Evolutionary conservation across 2,113 vertebrate genomes (phyloP).

Genomic region (Serilophus lunatus): DNA sequence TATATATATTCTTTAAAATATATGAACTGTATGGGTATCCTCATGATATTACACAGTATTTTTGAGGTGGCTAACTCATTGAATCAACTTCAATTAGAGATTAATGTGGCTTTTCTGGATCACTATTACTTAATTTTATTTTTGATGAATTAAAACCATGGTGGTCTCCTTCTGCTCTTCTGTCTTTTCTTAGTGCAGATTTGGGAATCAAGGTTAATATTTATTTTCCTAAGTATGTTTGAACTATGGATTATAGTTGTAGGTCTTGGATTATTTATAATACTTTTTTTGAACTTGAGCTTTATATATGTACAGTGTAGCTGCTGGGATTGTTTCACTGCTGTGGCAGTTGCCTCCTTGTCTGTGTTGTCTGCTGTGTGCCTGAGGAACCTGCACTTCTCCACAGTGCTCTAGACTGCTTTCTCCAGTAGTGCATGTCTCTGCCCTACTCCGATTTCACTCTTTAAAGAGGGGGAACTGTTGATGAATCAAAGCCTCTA

Average conservation of each 20-base stretch:
- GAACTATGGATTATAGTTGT: not conserved
- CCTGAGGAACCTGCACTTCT: not conserved
- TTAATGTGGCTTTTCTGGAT: not conserved
- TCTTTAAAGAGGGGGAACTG: not conserved
- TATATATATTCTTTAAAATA: not conserved
- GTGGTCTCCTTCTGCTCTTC: not conserved
- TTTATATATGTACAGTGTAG: not conserved
- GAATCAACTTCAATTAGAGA: not conserved
- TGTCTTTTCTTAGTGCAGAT: not conserved
- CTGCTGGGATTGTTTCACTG: not conserved
- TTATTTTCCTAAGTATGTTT: not conserved
- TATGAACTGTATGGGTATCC: not conserved
- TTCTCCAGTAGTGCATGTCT: not conserved
- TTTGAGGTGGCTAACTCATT: not conserved
- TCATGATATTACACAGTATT: not conserved
- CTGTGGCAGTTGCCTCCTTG: not conserved
- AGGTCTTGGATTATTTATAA: not conserved
- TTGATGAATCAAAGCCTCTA: not conserved
- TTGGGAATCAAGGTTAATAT: not conserved
- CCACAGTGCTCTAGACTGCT: rapidly evolving
- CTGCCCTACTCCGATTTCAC: not conserved
- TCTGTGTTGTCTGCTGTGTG: not conserved
- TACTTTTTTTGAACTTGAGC: not conserved
- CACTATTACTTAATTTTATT: not conserved
- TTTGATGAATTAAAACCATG: not conserved